Evolutionary conservation across 92 coral and sea anemone species (phyloP), one percentile per base, ranked within the genome.

Genomic region (Porites rus): DNA sequence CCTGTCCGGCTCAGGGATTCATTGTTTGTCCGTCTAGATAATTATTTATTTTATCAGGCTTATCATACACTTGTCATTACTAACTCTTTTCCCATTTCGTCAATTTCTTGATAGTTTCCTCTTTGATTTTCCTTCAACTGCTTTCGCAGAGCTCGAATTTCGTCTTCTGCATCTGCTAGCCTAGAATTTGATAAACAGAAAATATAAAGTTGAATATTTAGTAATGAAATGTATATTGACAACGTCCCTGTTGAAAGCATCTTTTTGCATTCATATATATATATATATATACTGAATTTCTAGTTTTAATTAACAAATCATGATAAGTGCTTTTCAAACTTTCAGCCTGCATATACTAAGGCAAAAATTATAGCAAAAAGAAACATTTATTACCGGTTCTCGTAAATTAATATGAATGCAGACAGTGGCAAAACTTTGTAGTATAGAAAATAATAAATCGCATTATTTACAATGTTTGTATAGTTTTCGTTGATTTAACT

Each of bases 51-150:
- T 10, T 62, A 75, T 24, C 65, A 17, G 43, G 11, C 11, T 6
- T 43, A 51, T 16, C 13, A 61, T 0, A 21, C 43, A 21, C 52
- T 81, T 56, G 6, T 17, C 54, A 76, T 50, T 61, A 81, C 87
- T 72, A 8, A 91, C 93, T 76, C 82, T 59, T 91, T 91, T 52
- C 84, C 84, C 43, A 91, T 61, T 60, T 91, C 84, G 64, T 52
- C 60, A 63, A 87, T 65, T 63, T 78, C 86, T 16, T 87, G 88
- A 9, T 72, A 83, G 78, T 90, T 90, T 24, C 72, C 85, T 38
- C 50, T 66, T 20, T 65, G 73, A 69, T 59, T 86, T 31, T 87
- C 91, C 21, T 62, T 78, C 11, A 82, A 24, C 71, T 87, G 81
- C 60, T 75, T 52, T 2, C 93, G 71, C 25, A 88, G 14, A 24